These are phyloP conservation scores for Nesidiocoris tenuis DNA, from an alignment of 2,888 invertebrate genomes.

Conservation along the genomic window DNA sequence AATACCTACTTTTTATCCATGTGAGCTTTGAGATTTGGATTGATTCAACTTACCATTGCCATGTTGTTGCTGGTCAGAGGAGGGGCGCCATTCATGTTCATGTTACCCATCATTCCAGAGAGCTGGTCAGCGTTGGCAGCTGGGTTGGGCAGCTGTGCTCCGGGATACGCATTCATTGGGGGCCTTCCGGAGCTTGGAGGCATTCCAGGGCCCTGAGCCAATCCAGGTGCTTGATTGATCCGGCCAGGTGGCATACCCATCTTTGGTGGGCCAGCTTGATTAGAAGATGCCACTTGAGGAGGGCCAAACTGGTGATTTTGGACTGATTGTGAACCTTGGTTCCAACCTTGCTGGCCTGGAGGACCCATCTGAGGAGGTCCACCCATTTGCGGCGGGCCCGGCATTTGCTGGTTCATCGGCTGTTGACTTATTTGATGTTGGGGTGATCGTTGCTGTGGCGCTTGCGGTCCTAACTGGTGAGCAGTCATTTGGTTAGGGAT, in stretches of 20 bases:
- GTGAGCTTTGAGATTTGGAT: neutral
- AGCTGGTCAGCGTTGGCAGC: conserved; percentile 49
- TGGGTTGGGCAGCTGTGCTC: conserved; percentile 20
- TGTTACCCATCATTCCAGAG: conserved; percentile 56
- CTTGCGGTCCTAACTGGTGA: neutral
- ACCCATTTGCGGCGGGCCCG: neutral
- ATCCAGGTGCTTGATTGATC: neutral
- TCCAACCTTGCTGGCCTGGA: neutral
- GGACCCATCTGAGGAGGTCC: neutral
- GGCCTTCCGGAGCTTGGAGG: conserved; percentile 6
- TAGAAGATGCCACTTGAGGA: conserved; percentile 24
- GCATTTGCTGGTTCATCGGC: neutral
- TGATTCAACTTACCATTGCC: conserved; percentile 3
- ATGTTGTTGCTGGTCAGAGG: conserved; percentile 47
- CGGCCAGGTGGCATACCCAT: neutral
- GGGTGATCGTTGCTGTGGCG: conserved; percentile 24
- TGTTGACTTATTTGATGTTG: neutral
- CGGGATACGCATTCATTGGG: conserved; percentile 30
- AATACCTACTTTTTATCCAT: no score
- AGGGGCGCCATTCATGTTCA: conserved; percentile 55
- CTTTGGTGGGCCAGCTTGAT: conserved; percentile 34
- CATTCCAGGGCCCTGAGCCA: conserved; percentile 5
- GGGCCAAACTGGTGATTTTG: neutral
- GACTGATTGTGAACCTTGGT: neutral
- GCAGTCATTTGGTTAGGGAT: no score